phyloP scores from a whole-genome alignment of 2,113 vertebrate species.

The Daboia siamensis region DNA sequence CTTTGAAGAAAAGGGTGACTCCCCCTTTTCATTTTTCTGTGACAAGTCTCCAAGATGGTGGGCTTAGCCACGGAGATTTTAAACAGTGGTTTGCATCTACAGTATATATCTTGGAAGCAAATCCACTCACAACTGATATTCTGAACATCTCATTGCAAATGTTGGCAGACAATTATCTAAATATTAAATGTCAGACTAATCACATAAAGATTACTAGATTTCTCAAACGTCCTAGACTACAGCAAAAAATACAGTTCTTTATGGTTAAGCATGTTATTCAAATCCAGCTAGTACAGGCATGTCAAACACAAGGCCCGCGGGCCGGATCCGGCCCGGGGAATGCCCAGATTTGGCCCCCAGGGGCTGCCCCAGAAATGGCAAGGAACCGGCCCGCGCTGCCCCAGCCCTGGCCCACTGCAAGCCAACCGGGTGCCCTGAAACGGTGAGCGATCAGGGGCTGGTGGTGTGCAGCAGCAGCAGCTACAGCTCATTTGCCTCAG shows the following conservation, averaged over 20 bases:
- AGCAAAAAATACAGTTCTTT: neutral
- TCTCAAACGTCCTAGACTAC: neutral
- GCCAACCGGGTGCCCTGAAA: too few species aligned
- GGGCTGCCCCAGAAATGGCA: too few species aligned
- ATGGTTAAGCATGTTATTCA: neutral
- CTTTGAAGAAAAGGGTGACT: too few species aligned
- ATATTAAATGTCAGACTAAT: neutral
- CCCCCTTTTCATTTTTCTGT: too few species aligned
- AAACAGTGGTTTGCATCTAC: neutral
- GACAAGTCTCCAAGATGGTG: neutral
- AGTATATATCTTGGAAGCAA: neutral
- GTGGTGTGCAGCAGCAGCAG: too few species aligned
- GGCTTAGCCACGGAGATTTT: neutral
- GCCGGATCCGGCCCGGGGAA: too few species aligned
- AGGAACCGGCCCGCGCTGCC: too few species aligned
- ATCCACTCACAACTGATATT: neutral
- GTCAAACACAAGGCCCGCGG: too few species aligned
- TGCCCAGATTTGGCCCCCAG: too few species aligned
- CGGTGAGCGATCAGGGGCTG: too few species aligned
- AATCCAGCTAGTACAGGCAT: neutral
- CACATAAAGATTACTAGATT: neutral
- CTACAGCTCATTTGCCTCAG: too few species aligned
- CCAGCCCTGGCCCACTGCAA: too few species aligned
- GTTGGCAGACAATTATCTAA: neutral
- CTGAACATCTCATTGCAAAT: neutral